A percentile compares a stretch with the other conserved stretches of the same genome.
These are phyloP conservation scores for Oncopeltus fasciatus DNA, from an alignment of 1,140 invertebrate genomes.

Conservation along the genomic window DNA sequence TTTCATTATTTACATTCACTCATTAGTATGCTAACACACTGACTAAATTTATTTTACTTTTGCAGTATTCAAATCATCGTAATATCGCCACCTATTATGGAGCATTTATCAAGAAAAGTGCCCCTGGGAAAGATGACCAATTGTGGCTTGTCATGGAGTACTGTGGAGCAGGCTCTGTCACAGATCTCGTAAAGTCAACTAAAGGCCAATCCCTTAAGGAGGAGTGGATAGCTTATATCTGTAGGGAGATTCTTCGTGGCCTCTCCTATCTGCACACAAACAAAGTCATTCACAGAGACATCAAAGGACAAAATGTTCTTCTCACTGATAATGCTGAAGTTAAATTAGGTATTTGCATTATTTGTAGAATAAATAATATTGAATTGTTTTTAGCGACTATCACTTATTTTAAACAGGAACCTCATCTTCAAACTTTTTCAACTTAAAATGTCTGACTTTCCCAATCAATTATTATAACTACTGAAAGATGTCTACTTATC, in stretches of 20 bases:
- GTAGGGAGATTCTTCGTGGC: conserved; percentile 89
- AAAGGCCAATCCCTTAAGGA: conserved; percentile 96
- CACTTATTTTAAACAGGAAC: not conserved
- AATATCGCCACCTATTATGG: conserved; percentile 99
- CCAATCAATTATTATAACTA: too few relatives aligned
- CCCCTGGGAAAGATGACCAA: conserved; percentile 97
- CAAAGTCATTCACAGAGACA: conserved; percentile 99
- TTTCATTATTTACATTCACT: too few relatives aligned
- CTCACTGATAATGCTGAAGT: conserved; percentile 99
- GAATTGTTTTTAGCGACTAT: not conserved
- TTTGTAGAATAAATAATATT: not conserved
- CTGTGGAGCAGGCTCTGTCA: conserved; percentile 96
- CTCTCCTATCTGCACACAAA: conserved; percentile 95
- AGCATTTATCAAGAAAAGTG: conserved; percentile 98
- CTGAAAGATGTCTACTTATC: too few relatives aligned
- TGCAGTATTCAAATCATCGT: conserved; percentile 91
- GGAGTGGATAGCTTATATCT: conserved; percentile 99
- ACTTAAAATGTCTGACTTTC: too few relatives aligned
- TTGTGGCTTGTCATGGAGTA: conserved; percentile 99
- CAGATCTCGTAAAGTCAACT: conserved; percentile 97
- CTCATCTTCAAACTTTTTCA: not conserved
- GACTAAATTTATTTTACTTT: too few relatives aligned
- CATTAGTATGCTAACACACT: too few relatives aligned
- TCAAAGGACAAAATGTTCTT: conserved; percentile 99
- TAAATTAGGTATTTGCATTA: conserved; percentile 85